Conservation (phyloP, 2,888 invertebrate species). For the Zaprionus bogoriensis region DNA sequence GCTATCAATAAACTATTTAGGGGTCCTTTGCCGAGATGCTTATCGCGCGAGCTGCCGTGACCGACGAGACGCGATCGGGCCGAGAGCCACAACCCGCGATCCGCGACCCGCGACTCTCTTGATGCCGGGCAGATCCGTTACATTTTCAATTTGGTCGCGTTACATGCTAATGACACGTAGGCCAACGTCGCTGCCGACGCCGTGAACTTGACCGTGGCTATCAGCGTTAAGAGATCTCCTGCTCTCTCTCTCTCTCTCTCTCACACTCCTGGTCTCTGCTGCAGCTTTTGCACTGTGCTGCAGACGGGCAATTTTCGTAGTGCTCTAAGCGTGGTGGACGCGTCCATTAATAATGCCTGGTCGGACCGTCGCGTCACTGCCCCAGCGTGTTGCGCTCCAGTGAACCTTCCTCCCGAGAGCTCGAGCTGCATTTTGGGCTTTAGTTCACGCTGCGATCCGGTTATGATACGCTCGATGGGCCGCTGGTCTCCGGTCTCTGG, state of each 20-base stretch:
- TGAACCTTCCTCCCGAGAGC: constrained; percentile 27
- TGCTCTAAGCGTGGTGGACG: constrained; percentile 60
- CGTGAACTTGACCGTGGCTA: constrained; percentile 82
- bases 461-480: constrained; percentile 70
- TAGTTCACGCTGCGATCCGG: constrained; percentile 76
- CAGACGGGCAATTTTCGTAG: constrained; percentile 50
- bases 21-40: constrained; percentile 58
- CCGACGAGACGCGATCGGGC: constrained; percentile 12
- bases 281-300: constrained; percentile 41
- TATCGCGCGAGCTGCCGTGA: constrained; percentile 40
- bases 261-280: background rate
- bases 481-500: constrained; percentile 25
- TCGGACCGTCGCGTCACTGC: constrained; percentile 19
- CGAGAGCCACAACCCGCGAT: background rate
- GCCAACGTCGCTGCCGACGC: constrained; percentile 53
- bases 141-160: constrained; percentile 77
- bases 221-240: constrained; percentile 66
- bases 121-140: constrained; percentile 71
- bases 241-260: background rate
- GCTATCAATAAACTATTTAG: constrained; percentile 73
- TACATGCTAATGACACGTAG: constrained; percentile 66
- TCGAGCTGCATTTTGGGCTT: constrained; percentile 61
- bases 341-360: constrained; percentile 69
- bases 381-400: constrained; percentile 56
- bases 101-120: too few relatives aligned